Evolutionary conservation across 1,140 invertebrate genomes (phyloP), one percentile per base, ranked within the genome.

Genomic region (Magallana ariakensis): DNA sequence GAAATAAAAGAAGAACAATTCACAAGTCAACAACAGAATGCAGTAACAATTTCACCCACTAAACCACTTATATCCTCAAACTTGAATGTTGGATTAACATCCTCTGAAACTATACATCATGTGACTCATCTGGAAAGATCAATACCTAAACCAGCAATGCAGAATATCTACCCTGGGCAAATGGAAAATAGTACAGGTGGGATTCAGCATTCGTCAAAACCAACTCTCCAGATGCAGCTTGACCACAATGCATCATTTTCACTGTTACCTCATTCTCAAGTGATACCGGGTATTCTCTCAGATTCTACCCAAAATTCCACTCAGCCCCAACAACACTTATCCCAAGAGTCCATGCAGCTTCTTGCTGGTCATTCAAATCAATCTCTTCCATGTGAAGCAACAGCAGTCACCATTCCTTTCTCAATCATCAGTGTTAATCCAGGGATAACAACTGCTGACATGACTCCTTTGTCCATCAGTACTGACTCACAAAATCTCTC

Each of bases 191-290:
- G 22, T 26, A 75, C 22, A 75, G 66, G 33, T 15, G 22, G 22
- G 22, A 3, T 75, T 26, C 66, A 75, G 66, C 22, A 26, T 75
- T 75, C 22, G 26, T 33, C 66, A 75, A 19, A 75, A 75, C 66
- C 66, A 75, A 75, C 22, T 22, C 19, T 75, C 5, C 66, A 75
- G 66, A 75, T 75, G 66, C 66, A 75, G 66, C 15, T 75, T 4
- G 66, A 75, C 66, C 66, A 75, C 22, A 75, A 75, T 75, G 66
- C 66, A 75, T 75, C 66, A 75, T 75, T 75, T 26, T 75, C 66
- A 22, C 22, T 75, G 26, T 33, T 75, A 13, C 33, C 66, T 26
- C 66, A 19, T 26, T 75, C 66, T 26, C 66, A 75, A 75, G 66
- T 75, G 8, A 75, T 26, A 11, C 33, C 66, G 1, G 33, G 15